phyloP scores from a whole-genome alignment of 64 coral and sea anemone genomes.

The Stichodactyla mertensii region DNA sequence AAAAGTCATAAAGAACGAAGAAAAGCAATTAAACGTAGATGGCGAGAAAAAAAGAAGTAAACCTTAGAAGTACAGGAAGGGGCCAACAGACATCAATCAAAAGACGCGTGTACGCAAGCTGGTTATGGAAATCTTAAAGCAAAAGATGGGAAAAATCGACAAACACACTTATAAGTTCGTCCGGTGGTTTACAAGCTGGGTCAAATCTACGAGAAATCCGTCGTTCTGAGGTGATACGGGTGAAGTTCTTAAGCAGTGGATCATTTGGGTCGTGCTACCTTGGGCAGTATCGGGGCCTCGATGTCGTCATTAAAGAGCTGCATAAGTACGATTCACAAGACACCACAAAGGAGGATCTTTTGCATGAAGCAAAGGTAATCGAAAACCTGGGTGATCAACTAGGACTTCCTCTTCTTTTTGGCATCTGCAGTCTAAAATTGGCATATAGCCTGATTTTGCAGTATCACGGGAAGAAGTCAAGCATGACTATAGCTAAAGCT shows the following conservation, averaged over 20 bases:
- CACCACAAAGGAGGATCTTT: background rate
- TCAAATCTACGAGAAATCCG: too few relatives aligned
- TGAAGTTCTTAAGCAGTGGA: slow-evolving; percentile 26
- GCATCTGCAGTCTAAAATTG: background rate
- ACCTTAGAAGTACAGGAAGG: too few relatives aligned
- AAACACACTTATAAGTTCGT: too few relatives aligned
- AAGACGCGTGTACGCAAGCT: too few relatives aligned
- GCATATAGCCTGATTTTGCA: slow-evolving; percentile 9
- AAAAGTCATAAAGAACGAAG: slow-evolving; percentile 26
- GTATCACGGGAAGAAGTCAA: background rate
- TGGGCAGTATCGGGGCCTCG: slow-evolving; percentile 4
- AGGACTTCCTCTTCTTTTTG: slow-evolving; percentile 2
- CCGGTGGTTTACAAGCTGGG: background rate
- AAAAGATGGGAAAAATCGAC: too few relatives aligned
- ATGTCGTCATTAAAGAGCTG: background rate
- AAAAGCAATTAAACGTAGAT: slow-evolving; percentile 14
- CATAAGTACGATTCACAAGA: background rate
- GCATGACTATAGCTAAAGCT: slow-evolving; percentile 3
- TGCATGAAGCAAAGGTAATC: slow-evolving; percentile 2
- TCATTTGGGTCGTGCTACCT: slow-evolving; percentile 31
- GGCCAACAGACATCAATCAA: too few relatives aligned
- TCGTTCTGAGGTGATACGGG: too few relatives aligned
- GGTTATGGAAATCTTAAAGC: too few relatives aligned
- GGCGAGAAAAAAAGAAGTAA: background rate
- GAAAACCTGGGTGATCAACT: slow-evolving; percentile 16